A percentile compares a stretch with the other conserved stretches of the same genome.
These are phyloP conservation scores for Siderastrea radians DNA, from an alignment of 92 coral and sea anemone species.

Conservation along the genomic window DNA sequence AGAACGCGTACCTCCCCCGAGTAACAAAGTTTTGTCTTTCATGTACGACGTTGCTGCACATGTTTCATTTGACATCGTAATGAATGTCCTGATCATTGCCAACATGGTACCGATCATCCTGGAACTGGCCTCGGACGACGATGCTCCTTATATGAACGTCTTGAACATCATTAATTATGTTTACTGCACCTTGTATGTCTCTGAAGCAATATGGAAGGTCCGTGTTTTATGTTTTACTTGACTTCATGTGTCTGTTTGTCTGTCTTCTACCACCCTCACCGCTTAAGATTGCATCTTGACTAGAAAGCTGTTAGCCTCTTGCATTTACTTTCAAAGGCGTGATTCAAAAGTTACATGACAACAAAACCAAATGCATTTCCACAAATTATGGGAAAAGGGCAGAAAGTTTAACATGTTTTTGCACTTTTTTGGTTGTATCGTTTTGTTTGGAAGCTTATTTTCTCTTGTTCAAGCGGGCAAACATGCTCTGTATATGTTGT, in stretches of 20 bases:
- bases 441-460: no score
- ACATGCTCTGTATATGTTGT: neutral
- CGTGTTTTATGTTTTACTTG: neutral
- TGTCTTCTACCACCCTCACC: neutral
- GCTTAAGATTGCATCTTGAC: no score
- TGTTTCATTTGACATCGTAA: conserved; percentile 88
- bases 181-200: conserved; percentile 79
- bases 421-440: no score
- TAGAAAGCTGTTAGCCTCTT: no score
- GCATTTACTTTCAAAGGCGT: neutral
- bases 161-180: conserved; percentile 87
- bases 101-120: conserved; percentile 92
- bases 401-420: no score
- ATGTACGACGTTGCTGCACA: conserved; percentile 89
- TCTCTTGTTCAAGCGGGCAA: no score
- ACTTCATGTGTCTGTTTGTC: neutral
- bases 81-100: conserved; percentile 80
- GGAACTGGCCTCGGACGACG: conserved; percentile 90
- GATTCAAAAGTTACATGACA: neutral
- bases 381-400: no score
- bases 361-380: neutral
- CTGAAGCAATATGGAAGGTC: conserved; percentile 91
- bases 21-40: conserved; percentile 62
- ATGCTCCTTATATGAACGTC: conserved; percentile 76
- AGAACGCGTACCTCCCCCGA: conserved; percentile 82